phyloP scores from a whole-genome alignment of 2,113 vertebrate species.

The Synchiropus splendidus region DNA sequence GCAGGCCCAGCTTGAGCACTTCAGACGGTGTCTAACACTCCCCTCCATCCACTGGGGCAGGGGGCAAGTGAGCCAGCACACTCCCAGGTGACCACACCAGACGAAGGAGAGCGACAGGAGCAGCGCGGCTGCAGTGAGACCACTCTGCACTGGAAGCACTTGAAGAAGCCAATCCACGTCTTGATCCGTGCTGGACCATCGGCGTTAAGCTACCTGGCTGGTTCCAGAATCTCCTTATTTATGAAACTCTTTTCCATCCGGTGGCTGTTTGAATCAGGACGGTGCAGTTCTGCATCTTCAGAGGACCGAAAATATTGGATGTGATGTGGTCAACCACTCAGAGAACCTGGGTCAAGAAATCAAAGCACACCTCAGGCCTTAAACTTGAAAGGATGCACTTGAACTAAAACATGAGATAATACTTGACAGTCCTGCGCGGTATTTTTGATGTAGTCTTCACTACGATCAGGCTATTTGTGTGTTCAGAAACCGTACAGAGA shows the following conservation, averaged over 20 bases:
- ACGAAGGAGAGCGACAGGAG: constrained; percentile 7
- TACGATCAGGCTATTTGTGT: constrained; percentile 24
- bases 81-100: constrained; percentile 68
- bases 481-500: constrained; percentile 11
- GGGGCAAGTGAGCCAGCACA: constrained; percentile 82
- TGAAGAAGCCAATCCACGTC: constrained; percentile 17
- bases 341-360: constrained; percentile 36
- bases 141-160: constrained; percentile 30
- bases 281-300: no score
- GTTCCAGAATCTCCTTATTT: constrained; percentile 4
- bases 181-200: constrained; percentile 18
- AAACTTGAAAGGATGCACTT: constrained; percentile 59
- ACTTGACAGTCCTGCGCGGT: constrained; percentile 41
- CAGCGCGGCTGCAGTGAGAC: constrained; percentile 13
- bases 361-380: constrained; percentile 63
- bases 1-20: constrained; percentile 95
- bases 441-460: constrained; percentile 23
- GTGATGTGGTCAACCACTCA: constrained; percentile 22
- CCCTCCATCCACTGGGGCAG: constrained; percentile 85
- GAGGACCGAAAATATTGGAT: constrained; percentile 8
- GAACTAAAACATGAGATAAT: constrained; percentile 27
- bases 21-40: constrained; percentile 92
- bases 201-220: constrained; percentile 9
- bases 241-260: no score
- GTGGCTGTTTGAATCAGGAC: no score